Base-by-base conservation (phyloP, 2,113 vertebrate species). In the Misgurnus anguillicaudatus region DNA sequence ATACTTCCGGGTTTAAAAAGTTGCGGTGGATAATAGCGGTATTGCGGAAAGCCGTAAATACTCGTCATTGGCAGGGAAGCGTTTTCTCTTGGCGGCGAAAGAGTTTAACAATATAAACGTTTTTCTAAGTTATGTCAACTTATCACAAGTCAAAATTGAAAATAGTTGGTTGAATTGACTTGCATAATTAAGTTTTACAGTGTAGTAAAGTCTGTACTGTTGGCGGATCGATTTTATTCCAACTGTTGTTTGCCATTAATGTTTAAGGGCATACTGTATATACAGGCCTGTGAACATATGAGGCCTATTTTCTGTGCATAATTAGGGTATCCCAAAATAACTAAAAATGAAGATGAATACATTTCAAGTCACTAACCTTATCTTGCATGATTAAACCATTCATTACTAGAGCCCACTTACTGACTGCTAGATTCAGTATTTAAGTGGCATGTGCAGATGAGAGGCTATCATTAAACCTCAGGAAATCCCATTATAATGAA, bases 401-500 rank as follows among this genome's bases (percentile, higher is more conserved):
- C 10, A 48, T 71, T 71, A 71, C 9, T 71, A 72, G 69, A 57
- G 31, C 17, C 58, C 17, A 58, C 48, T 17, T 21, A 36, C 57
- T 64, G 57, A 55, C 55, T 21, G 19, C 19, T 61, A 61, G 71
- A 61, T 58, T 62, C 55, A 31, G 71, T 47, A 64, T 74, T 57
- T 47, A 16, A 75, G 66, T 73, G 45, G 31, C 74, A 48, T 67
- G 21, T 80, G 57, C 51, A 65, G 17, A 77, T 19, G 42, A 19
- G 41, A 77, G 41, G 81, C 79, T 74, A 47, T 21, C 10, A 47
- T 45, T 48, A 19, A 55, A 55, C 16, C 42, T 10, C 6, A 2
- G 38, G 9, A 42, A 36, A 17, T 70, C 82, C 72, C 83, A 42
- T 77, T 67, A 80, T 66, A 62, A 86, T 77, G 83, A 77, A 69